Evolutionary conservation across 2,113 vertebrate species (phyloP).

Genomic region (Henicopernis longicauda): DNA sequence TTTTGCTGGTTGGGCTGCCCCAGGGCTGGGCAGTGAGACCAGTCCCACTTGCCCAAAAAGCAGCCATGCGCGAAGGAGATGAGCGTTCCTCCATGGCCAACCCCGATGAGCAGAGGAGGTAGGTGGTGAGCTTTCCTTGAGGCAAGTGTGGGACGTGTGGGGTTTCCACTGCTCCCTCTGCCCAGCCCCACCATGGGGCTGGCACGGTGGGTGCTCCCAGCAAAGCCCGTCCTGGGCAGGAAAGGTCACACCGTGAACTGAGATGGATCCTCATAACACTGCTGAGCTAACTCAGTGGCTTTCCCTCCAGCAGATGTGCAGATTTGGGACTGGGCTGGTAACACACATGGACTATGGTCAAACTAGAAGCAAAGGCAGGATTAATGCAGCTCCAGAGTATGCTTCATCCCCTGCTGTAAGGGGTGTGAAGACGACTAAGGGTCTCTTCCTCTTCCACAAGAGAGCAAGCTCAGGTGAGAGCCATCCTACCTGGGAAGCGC

Average conservation of each 20-base stretch:
- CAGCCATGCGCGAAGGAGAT: accelerated
- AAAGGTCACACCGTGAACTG: background rate
- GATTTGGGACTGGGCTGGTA: background rate
- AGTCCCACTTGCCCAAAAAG: background rate
- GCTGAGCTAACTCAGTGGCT: accelerated
- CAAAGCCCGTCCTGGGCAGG: background rate
- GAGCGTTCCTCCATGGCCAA: accelerated
- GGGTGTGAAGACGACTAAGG: background rate
- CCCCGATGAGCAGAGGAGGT: background rate
- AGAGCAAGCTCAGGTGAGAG: background rate
- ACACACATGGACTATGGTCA: background rate
- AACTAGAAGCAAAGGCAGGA: background rate
- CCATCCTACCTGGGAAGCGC: accelerated
- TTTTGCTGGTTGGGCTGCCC: background rate
- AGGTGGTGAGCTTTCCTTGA: background rate
- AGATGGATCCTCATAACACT: background rate
- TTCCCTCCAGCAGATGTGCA: background rate
- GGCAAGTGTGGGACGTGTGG: accelerated
- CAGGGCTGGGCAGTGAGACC: accelerated
- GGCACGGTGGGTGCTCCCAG: background rate
- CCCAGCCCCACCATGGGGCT: background rate
- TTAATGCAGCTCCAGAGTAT: background rate
- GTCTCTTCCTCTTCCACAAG: background rate
- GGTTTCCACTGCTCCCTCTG: background rate
- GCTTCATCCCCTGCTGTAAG: background rate